A percentile compares a stretch with the other conserved stretches of the same genome.
phyloP scores from a whole-genome alignment of 2,113 vertebrate species.

The Nansenia antarctica region DNA sequence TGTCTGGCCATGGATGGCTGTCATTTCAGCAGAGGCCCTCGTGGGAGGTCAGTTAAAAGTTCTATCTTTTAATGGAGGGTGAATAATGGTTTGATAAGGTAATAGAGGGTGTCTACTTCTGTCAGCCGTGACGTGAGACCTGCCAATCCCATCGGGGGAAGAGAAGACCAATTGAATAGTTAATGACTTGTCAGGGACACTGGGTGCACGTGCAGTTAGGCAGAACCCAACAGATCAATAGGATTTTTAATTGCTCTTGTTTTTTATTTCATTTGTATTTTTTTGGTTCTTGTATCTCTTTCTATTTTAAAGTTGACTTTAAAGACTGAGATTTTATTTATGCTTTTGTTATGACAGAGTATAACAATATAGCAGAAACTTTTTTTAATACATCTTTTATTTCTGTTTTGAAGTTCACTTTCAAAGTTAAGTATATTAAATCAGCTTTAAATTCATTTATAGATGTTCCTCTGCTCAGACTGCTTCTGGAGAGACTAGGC shows the following conservation, averaged over 20 bases:
- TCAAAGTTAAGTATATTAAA: too few species aligned
- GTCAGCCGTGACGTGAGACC: conserved; percentile 64
- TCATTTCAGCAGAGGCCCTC: conserved; percentile 30
- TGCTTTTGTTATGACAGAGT: too few species aligned
- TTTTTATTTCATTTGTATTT: too few species aligned
- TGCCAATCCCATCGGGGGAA: conserved; percentile 67
- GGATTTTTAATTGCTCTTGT: background rate
- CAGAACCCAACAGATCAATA: background rate
- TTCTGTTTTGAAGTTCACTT: too few species aligned
- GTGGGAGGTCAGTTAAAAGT: conserved; percentile 9
- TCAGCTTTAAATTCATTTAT: too few species aligned
- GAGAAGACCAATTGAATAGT: conserved; percentile 71
- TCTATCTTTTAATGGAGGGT: conserved; percentile 43
- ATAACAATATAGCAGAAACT: too few species aligned
- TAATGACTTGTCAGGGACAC: background rate
- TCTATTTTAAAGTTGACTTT: background rate
- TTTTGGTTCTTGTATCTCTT: background rate
- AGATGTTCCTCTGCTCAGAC: too few species aligned
- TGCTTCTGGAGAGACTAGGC: too few species aligned
- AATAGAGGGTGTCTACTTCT: conserved; percentile 68
- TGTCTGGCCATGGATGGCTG: conserved; percentile 49
- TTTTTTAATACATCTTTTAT: too few species aligned
- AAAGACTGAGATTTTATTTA: too few species aligned
- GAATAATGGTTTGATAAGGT: conserved; percentile 64
- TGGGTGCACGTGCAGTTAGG: background rate